Evolutionary conservation across 1,140 invertebrate species (phyloP).

Genomic region (Pogonus chalceus): DNA sequence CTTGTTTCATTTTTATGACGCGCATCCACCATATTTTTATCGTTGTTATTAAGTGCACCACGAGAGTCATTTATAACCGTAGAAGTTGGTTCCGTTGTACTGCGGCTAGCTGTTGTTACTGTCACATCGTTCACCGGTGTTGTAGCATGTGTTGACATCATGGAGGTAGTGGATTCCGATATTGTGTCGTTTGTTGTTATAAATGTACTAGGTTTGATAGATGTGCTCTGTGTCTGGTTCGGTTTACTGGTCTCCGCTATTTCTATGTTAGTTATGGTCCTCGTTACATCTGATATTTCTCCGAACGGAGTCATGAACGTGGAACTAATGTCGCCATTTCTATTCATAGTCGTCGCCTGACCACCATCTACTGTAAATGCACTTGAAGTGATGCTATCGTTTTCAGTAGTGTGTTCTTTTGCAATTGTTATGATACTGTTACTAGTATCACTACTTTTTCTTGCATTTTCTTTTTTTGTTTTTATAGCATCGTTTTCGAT

Average conservation of each 20-base stretch:
- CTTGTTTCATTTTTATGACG: background rate
- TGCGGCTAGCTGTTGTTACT: background rate
- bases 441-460: background rate
- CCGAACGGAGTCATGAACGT: slow-evolving; percentile 3
- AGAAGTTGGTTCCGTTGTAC: background rate
- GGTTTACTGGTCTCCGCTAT: background rate
- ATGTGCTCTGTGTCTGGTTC: background rate
- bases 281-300: background rate
- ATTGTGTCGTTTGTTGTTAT: background rate
- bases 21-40: background rate
- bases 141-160: background rate
- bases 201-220: background rate
- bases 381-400: too few species aligned
- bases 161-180: background rate
- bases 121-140: background rate
- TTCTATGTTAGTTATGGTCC: background rate
- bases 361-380: background rate
- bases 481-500: slow-evolving; percentile 6
- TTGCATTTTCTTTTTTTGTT: background rate
- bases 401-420: background rate
- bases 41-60: background rate
- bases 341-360: background rate
- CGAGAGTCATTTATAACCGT: background rate
- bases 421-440: background rate
- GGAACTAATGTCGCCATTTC: slow-evolving; percentile 2